Evolutionary conservation across 2,888 invertebrate genomes (phyloP).

Genomic region (Nebria brevicollis): DNA sequence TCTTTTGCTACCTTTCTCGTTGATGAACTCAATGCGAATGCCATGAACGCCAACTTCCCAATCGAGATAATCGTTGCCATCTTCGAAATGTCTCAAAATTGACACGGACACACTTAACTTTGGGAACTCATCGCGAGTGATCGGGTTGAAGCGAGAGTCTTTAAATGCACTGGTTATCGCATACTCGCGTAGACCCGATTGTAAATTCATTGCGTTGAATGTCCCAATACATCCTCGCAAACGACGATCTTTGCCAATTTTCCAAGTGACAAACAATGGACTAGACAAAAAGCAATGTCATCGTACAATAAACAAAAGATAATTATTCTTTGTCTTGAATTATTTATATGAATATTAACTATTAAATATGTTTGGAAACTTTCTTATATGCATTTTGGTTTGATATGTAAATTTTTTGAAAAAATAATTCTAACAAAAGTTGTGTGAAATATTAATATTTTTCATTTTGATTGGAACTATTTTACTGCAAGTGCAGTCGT

Average conservation of each 20-base stretch:
- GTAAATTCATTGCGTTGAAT: constrained; percentile 95
- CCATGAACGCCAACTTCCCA: constrained; percentile 98
- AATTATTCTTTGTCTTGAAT: neutral
- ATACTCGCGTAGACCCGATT: constrained; percentile 94
- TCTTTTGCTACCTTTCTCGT: constrained; percentile 91
- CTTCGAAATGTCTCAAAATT: constrained; percentile 95
- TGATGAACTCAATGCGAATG: constrained; percentile 96
- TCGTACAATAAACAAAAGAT: constrained; percentile 11
- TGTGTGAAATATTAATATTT: too few species aligned
- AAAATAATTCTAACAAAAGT: too few species aligned
- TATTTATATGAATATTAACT: neutral
- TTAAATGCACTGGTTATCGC: constrained; percentile 98
- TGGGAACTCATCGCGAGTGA: constrained; percentile 91
- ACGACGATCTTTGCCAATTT: constrained; percentile 94
- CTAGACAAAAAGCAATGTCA: constrained; percentile 66
- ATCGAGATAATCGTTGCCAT: constrained; percentile 93
- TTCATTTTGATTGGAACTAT: too few species aligned
- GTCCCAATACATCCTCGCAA: constrained; percentile 99
- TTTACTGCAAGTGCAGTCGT: too few species aligned
- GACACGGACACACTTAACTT: constrained; percentile 95
- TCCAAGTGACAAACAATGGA: constrained; percentile 99
- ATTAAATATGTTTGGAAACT: too few species aligned
- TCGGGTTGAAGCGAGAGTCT: constrained; percentile 96
- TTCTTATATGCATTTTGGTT: too few species aligned
- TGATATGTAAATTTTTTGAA: too few species aligned